These are phyloP conservation scores for Indri indri DNA, from an alignment of 2,113 vertebrate species.

Conservation along the genomic window DNA sequence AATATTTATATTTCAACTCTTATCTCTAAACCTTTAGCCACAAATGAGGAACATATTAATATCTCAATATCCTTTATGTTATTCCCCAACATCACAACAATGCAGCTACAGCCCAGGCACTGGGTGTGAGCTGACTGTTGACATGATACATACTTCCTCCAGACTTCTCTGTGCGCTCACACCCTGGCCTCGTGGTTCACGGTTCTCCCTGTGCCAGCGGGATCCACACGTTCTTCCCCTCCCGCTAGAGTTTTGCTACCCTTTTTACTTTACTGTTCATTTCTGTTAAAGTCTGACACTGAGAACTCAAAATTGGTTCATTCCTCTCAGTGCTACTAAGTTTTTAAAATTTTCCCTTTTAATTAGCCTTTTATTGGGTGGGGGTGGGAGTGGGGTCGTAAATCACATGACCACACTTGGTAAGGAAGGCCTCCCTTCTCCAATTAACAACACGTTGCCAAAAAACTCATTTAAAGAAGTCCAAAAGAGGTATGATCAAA, in stretches of 20 bases:
- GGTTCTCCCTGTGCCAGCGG: accelerated
- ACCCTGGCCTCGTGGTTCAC: neutral
- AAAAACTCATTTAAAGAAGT: neutral
- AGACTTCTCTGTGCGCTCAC: neutral
- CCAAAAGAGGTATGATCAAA: neutral
- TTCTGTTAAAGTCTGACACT: neutral
- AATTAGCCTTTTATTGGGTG: neutral
- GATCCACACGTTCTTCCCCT: neutral
- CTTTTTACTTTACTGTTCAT: neutral
- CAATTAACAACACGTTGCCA: neutral
- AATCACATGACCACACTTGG: neutral
- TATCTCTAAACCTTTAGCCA: neutral
- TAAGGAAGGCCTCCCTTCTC: neutral
- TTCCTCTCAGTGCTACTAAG: neutral
- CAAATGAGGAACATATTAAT: neutral
- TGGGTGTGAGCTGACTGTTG: neutral
- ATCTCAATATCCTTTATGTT: neutral
- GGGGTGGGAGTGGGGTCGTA: neutral
- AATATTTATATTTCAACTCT: neutral
- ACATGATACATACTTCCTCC: neutral
- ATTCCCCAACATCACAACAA: neutral
- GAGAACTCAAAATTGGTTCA: neutral
- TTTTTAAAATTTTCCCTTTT: neutral
- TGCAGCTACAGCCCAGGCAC: neutral
- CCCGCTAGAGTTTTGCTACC: neutral